These are phyloP conservation scores for Rattus rattus DNA, from an alignment of 2,113 vertebrate genomes.

Conservation along the genomic window DNA sequence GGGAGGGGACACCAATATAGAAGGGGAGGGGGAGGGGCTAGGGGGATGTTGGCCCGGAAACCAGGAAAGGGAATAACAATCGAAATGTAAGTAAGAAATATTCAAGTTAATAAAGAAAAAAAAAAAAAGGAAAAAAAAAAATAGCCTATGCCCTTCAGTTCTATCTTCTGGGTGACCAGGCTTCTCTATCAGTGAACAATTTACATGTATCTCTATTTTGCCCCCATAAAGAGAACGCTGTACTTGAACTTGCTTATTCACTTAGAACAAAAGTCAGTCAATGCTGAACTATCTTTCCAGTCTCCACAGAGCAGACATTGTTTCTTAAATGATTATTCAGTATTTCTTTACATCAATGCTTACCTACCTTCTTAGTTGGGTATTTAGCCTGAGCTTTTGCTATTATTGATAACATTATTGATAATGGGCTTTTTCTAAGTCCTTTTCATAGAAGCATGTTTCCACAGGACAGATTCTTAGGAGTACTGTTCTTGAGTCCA, in stretches of 20 bases:
- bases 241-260: neutral
- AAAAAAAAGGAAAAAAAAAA: neutral
- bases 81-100: too few species aligned
- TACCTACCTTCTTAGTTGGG: too few species aligned
- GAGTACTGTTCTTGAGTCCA: neutral
- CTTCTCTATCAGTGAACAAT: neutral
- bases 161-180: neutral
- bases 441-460: neutral
- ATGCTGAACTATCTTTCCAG: neutral
- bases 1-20: too few species aligned
- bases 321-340: neutral
- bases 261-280: constrained; percentile 1
- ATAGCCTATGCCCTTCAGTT: neutral
- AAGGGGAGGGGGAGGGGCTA: too few species aligned
- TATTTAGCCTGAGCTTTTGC: neutral
- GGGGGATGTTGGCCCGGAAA: too few species aligned
- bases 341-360: too few species aligned
- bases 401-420: neutral
- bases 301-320: neutral
- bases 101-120: too few species aligned
- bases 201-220: neutral
- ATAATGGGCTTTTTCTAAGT: neutral
- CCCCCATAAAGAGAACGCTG: neutral
- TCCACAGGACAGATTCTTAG: neutral
- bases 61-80: too few species aligned